phyloP scores from a whole-genome alignment of 2,113 vertebrate genomes.

The Ivindomyrus marchei region DNA sequence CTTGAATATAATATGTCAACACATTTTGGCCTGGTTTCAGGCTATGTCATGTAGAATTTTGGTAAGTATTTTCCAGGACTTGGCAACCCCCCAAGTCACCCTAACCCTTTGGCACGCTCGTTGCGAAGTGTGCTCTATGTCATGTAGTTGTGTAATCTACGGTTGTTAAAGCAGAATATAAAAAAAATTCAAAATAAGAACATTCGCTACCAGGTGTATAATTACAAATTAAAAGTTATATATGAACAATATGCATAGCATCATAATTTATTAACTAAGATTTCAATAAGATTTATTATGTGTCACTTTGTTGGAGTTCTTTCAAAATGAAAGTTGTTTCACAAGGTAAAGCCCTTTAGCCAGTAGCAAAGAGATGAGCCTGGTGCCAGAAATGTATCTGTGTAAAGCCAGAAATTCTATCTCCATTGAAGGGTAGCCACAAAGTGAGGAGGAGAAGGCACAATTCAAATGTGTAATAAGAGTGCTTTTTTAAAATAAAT shows the following conservation, averaged over 20 bases:
- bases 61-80: neutral
- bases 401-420: neutral
- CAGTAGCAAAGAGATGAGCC: neutral
- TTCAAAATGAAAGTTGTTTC: neutral
- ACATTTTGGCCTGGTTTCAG: neutral
- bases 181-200: neutral
- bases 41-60: neutral
- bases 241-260: neutral
- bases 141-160: neutral
- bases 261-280: neutral
- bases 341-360: neutral
- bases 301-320: neutral
- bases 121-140: neutral
- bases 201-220: neutral
- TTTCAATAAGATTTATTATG: neutral
- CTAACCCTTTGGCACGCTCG: neutral
- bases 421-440: neutral
- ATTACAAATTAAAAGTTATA: neutral
- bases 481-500: neutral
- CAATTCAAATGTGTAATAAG: neutral
- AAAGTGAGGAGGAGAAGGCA: neutral
- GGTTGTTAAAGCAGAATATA: neutral
- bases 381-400: neutral
- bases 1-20: neutral
- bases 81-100: neutral